phyloP scores from a whole-genome alignment of 2,888 invertebrate genomes.

The Zhuqinia jingwanae region DNA sequence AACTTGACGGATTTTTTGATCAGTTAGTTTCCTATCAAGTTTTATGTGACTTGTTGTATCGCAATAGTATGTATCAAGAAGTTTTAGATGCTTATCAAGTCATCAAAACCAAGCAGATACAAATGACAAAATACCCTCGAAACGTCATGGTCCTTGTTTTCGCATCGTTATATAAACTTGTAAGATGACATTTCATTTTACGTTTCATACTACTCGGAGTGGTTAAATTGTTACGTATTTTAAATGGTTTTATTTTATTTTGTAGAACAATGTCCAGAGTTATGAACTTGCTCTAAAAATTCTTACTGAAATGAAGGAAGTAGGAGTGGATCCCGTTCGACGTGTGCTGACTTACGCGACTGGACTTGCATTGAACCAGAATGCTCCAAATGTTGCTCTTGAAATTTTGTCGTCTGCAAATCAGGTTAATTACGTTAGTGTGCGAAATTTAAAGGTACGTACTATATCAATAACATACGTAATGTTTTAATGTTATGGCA shows the following conservation, averaged over 20 bases:
- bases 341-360: constrained; percentile 86
- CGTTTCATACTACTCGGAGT: too few relatives aligned
- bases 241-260: neutral
- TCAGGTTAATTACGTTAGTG: constrained; percentile 85
- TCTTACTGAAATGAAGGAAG: constrained; percentile 84
- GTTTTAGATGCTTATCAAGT: constrained; percentile 85
- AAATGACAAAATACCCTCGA: constrained; percentile 86
- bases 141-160: constrained; percentile 86
- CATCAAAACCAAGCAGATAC: constrained; percentile 84
- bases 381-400: constrained; percentile 85
- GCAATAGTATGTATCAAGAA: constrained; percentile 86
- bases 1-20: constrained; percentile 86
- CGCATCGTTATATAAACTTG: constrained; percentile 89
- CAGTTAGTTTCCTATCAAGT: constrained; percentile 87
- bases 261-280: constrained; percentile 86
- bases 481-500: too few relatives aligned
- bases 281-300: constrained; percentile 85
- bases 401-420: constrained; percentile 84
- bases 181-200: too few relatives aligned
- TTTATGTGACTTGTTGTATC: constrained; percentile 87
- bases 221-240: constrained; percentile 1
- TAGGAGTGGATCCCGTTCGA: constrained; percentile 84
- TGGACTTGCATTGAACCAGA: constrained; percentile 86
- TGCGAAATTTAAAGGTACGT: constrained; percentile 86
- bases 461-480: too few relatives aligned